A percentile compares a stretch with the other conserved stretches of the same genome.
These are phyloP conservation scores for Marmota monax DNA, from an alignment of 2,113 vertebrate species.

Conservation along the genomic window DNA sequence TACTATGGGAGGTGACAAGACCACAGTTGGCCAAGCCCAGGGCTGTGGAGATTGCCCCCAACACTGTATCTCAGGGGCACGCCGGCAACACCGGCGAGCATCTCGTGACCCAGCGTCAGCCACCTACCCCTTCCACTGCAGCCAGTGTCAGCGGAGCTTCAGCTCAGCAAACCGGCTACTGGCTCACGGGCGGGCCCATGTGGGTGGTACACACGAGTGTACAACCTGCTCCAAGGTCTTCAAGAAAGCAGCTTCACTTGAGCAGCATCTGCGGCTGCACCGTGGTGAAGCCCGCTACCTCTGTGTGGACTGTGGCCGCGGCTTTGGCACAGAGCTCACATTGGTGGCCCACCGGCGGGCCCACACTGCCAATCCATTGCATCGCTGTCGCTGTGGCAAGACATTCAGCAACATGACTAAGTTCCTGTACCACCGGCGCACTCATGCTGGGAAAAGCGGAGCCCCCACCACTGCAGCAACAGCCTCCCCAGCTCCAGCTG, in stretches of 20 bases:
- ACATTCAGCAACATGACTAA: conserved; percentile 97
- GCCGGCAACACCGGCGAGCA: conserved; percentile 67
- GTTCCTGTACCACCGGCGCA: conserved; percentile 95
- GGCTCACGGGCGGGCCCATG: conserved; percentile 92
- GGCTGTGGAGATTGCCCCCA: conserved; percentile 88
- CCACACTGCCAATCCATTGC: conserved; percentile 93
- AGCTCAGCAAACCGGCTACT: conserved; percentile 92
- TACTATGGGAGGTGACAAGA: background rate
- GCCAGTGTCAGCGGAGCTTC: conserved; percentile 89
- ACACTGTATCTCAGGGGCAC: conserved; percentile 40
- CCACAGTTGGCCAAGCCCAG: conserved; percentile 38
- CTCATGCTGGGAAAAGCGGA: conserved; percentile 89
- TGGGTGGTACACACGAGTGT: conserved; percentile 93
- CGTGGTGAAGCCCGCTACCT: conserved; percentile 93
- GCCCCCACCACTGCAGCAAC: conserved; percentile 41
- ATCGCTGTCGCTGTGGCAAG: conserved; percentile 94
- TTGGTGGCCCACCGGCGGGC: conserved; percentile 94
- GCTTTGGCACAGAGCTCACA: conserved; percentile 94
- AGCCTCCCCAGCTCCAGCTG: conserved; percentile 62
- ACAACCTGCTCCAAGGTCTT: conserved; percentile 93
- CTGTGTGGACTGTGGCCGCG: conserved; percentile 94
- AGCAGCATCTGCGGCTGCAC: conserved; percentile 93
- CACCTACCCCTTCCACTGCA: conserved; percentile 81
- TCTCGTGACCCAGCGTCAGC: background rate
- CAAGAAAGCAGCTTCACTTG: conserved; percentile 92